Evolutionary conservation across 2,113 vertebrate genomes (phyloP).

Genomic region (Pluvianellus socialis): DNA sequence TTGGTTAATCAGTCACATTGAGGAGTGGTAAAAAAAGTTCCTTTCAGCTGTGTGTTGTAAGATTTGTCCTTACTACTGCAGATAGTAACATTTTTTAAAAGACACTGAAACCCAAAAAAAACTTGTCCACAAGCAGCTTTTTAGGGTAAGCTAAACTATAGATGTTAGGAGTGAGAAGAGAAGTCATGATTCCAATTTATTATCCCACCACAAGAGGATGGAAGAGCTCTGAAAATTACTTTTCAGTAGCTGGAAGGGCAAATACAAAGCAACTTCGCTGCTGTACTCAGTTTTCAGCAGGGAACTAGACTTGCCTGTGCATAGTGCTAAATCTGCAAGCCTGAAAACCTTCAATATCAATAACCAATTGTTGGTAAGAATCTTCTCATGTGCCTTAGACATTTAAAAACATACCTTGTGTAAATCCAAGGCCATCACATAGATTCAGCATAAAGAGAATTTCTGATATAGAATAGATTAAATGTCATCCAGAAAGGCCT

Average conservation of each 20-base stretch:
- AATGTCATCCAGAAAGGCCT: background rate
- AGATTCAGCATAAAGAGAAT: background rate
- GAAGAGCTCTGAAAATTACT: constrained; percentile 49
- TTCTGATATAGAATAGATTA: background rate
- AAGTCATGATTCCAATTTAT: background rate
- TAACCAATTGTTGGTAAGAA: background rate
- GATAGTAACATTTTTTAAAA: background rate
- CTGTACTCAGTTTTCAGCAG: background rate
- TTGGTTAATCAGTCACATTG: background rate
- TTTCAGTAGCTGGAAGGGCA: background rate
- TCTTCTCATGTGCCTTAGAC: background rate
- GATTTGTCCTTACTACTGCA: background rate
- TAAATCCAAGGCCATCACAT: background rate
- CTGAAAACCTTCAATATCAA: background rate
- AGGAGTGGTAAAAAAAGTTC: background rate
- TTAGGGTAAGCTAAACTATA: background rate
- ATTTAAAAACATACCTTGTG: background rate
- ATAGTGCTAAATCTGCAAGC: background rate
- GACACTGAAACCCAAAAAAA: background rate
- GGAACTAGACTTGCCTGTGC: background rate
- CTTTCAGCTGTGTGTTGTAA: background rate
- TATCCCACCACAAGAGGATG: constrained; percentile 46
- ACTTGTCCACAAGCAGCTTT: background rate
- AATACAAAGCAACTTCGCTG: background rate
- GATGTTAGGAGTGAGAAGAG: background rate